Evolutionary conservation across 2,888 invertebrate genomes (phyloP).

Genomic region (Drosophila monieri): DNA sequence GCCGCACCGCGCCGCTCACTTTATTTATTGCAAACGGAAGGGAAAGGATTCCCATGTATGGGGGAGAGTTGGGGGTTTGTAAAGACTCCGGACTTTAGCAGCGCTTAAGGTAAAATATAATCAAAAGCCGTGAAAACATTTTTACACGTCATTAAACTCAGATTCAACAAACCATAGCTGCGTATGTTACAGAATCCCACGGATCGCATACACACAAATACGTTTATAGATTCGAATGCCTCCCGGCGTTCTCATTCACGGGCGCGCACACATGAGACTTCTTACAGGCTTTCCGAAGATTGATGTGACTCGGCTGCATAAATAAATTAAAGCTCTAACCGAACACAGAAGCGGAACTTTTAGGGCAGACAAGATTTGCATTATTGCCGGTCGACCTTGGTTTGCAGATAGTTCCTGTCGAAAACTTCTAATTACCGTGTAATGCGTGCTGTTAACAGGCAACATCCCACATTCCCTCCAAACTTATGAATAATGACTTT

Average conservation of each 20-base stretch:
- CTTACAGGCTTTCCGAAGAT: conserved; percentile 66
- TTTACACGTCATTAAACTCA: conserved; percentile 80
- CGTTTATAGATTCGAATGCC: conserved; percentile 13
- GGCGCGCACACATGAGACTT: conserved; percentile 9
- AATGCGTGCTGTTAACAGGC: conserved; percentile 66
- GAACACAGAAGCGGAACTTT: conserved; percentile 7
- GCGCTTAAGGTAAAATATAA: conserved; percentile 78
- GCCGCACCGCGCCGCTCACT: conserved; percentile 43
- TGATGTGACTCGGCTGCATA: conserved; percentile 71
- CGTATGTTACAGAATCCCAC: conserved; percentile 67
- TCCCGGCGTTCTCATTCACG: conserved; percentile 30
- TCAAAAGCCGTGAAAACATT: conserved; percentile 81
- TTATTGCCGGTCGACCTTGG: conserved; percentile 3
- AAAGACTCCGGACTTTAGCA: conserved; percentile 61
- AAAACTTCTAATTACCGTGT: conserved; percentile 76
- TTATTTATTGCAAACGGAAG: conserved; percentile 78
- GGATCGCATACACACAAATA: conserved; percentile 22
- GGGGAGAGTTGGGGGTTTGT: conserved; percentile 6
- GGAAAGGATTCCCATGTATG: conserved; percentile 60
- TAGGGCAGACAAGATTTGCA: neutral
- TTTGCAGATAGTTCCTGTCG: conserved; percentile 32
- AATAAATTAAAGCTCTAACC: conserved; percentile 68
- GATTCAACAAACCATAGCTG: conserved; percentile 79
- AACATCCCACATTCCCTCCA: conserved; percentile 6
- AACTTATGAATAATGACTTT: conserved; percentile 72